Percentiles rank a stretch among this genome's conserved stretches.
phyloP scores from a whole-genome alignment of 2,797 vertebrate species.

The Coreius guichenoti region DNA sequence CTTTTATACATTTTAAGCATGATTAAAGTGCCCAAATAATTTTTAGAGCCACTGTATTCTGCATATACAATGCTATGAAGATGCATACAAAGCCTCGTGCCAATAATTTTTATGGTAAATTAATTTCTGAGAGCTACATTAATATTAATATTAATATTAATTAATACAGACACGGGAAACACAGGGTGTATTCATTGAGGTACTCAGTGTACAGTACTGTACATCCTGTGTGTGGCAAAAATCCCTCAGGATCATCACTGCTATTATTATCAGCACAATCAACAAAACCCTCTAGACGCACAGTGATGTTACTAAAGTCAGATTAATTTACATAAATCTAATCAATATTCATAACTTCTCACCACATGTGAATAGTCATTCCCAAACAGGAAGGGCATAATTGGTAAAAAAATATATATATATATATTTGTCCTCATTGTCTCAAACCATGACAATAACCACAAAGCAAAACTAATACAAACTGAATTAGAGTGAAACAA shows the following conservation, averaged over 20 bases:
- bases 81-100: neutral
- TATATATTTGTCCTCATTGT: neutral
- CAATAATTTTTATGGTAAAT: neutral
- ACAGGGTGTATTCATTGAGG: neutral
- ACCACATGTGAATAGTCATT: neutral
- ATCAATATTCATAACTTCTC: conserved; percentile 4
- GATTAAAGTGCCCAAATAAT: neutral
- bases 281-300: neutral
- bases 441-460: neutral
- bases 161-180: neutral
- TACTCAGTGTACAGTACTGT: conserved; percentile 1
- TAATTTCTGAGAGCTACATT: neutral
- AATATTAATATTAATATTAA: neutral
- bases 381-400: neutral
- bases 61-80: neutral
- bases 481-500: neutral
- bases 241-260: conserved; percentile 13
- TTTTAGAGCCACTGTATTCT: neutral
- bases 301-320: neutral
- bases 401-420: neutral
- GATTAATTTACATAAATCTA: neutral
- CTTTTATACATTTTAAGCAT: neutral
- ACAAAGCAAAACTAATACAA: neutral
- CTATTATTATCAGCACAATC: neutral
- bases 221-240: neutral